Evolutionary conservation across 2,888 invertebrate species (phyloP).

Genomic region (Homarus gammarus): DNA sequence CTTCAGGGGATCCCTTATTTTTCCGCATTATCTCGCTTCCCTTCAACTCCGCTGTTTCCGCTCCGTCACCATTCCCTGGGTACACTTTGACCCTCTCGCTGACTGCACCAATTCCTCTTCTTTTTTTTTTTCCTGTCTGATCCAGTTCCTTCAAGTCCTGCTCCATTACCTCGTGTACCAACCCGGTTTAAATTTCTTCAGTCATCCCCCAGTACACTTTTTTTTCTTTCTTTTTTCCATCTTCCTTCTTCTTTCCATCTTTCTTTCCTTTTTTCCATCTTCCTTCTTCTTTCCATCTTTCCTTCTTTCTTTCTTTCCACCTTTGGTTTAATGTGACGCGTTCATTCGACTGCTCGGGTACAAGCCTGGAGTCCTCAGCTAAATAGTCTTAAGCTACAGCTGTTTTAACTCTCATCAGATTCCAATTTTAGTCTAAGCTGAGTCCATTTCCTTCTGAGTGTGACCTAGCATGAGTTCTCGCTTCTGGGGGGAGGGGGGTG

Average conservation of each 20-base stretch:
- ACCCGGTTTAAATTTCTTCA: not conserved
- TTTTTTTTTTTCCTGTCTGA: conserved; percentile 25
- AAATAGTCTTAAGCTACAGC: not conserved
- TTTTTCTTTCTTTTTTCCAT: conserved; percentile 1
- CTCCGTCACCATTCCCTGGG: not conserved
- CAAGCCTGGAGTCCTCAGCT: not conserved
- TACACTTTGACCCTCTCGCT: not conserved
- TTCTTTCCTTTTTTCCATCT: not conserved
- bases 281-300: conserved; percentile 15
- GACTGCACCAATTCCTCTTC: too few relatives aligned
- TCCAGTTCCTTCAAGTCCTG: not conserved
- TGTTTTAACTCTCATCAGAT: not conserved
- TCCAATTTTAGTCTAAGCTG: not conserved
- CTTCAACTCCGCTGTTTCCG: not conserved
- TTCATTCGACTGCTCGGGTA: not conserved
- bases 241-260: not conserved
- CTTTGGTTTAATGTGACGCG: not conserved
- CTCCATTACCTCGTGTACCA: not conserved
- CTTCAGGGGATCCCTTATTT: too few relatives aligned
- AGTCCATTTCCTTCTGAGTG: not conserved
- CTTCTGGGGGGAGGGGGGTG: too few relatives aligned
- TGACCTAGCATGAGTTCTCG: not conserved
- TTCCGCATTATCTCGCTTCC: not conserved
- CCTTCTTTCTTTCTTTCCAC: not conserved
- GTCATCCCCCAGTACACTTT: not conserved